Conservation (phyloP, 1,140 invertebrate species). For the Rhyzopertha dominica region DNA sequence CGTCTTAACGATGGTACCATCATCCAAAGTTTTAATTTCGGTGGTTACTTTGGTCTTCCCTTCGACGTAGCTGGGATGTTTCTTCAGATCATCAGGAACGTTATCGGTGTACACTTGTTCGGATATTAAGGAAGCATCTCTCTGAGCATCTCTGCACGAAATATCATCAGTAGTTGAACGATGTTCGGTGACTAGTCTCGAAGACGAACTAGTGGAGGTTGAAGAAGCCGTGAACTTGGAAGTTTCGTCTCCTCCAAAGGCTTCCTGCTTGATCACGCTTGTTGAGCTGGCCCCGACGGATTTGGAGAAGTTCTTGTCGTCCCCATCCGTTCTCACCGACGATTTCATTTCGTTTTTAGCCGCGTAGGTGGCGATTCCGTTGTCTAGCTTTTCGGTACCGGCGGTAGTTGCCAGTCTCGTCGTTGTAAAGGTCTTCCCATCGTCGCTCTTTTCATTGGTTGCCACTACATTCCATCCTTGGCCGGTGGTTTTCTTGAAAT, state of each 20-base stretch:
- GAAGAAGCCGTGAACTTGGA: constrained; percentile 47
- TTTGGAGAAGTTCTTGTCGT: constrained; percentile 57
- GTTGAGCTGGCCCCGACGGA: constrained; percentile 52
- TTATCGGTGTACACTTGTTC: constrained; percentile 32
- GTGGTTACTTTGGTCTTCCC: constrained; percentile 55
- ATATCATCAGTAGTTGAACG: constrained; percentile 23
- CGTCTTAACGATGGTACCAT: constrained; percentile 59
- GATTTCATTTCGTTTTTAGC: constrained; percentile 55
- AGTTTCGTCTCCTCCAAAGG: constrained; percentile 53
- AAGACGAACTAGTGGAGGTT: constrained; percentile 45
- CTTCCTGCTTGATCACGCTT: constrained; percentile 56
- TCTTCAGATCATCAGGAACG: constrained; percentile 30
- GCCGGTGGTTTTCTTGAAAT: constrained; percentile 40
- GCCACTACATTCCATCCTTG: constrained; percentile 48
- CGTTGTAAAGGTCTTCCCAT: constrained; percentile 46
- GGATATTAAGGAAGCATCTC: neutral
- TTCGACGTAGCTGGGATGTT: constrained; percentile 32
- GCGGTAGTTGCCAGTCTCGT: constrained; percentile 40
- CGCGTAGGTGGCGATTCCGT: constrained; percentile 54
- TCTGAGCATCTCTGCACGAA: constrained; percentile 2
- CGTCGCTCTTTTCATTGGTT: constrained; percentile 45
- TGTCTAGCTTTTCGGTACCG: constrained; percentile 55
- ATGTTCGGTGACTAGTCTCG: constrained; percentile 32
- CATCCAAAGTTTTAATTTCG: constrained; percentile 58
- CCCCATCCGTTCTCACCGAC: constrained; percentile 55